Percentiles rank a stretch among this genome's conserved stretches.
These are phyloP conservation scores for Arbacia lixula DNA, from an alignment of 53 echinoderm and acorn worm genomes.

Conservation along the genomic window DNA sequence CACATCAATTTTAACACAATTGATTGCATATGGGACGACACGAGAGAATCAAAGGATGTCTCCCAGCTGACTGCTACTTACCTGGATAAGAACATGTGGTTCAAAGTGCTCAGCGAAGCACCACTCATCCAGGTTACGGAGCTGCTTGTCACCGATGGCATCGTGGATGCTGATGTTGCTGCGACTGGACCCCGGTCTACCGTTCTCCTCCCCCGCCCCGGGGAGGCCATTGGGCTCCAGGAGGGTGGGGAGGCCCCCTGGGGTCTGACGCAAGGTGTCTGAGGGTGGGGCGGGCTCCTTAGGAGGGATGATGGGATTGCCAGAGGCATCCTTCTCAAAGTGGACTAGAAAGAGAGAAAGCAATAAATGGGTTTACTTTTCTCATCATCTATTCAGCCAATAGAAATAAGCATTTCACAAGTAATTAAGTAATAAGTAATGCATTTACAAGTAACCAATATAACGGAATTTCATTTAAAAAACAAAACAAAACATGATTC, in stretches of 20 bases:
- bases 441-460: too few relatives aligned
- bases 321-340: conserved; percentile 87
- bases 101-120: conserved; percentile 92
- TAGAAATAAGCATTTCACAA: too few relatives aligned
- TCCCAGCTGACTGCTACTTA: too few relatives aligned
- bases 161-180: conserved; percentile 88
- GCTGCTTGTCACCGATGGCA: conserved; percentile 68
- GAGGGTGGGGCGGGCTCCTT: conserved; percentile 28
- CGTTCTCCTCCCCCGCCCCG: not conserved
- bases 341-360: conserved; percentile 69
- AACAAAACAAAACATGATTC: too few relatives aligned
- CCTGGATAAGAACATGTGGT: conserved; percentile 93
- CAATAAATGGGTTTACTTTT: too few relatives aligned
- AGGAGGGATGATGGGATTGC: conserved; percentile 65
- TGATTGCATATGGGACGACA: not conserved
- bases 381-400: too few relatives aligned
- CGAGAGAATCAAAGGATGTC: too few relatives aligned
- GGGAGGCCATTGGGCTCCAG: conserved; percentile 24
- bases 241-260: conserved; percentile 23
- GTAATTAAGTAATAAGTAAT: too few relatives aligned
- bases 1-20: not conserved
- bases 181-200: conserved; percentile 58
- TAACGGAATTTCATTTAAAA: too few relatives aligned
- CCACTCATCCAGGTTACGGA: conserved; percentile 94
- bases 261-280: conserved; percentile 10